These are phyloP conservation scores for Diadumene lineata DNA, from an alignment of 92 coral and sea anemone genomes.

Conservation along the genomic window DNA sequence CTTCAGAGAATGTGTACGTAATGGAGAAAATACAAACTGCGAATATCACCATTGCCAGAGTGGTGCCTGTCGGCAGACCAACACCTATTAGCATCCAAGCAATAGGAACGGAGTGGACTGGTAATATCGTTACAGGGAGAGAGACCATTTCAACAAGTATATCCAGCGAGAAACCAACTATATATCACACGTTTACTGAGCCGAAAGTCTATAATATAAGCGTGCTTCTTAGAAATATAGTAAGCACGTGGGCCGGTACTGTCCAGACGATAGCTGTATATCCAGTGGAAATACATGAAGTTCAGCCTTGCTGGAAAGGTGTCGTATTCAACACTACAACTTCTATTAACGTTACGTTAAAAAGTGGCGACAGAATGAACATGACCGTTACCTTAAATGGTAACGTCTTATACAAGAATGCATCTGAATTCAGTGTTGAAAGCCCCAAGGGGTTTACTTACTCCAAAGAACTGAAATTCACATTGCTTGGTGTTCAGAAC, in stretches of 20 bases:
- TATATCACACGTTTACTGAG: neutral
- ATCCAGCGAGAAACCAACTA: neutral
- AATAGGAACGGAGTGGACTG: neutral
- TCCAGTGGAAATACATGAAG: neutral
- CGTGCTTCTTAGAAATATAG: neutral
- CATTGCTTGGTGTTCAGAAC: conserved; percentile 19
- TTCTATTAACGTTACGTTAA: neutral
- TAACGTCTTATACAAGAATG: neutral
- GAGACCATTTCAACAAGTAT: neutral
- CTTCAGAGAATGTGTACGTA: neutral
- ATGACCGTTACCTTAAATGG: neutral
- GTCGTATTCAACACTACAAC: neutral
- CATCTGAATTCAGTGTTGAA: conserved; percentile 1
- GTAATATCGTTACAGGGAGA: neutral
- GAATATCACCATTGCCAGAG: conserved; percentile 4
- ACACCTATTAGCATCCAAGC: neutral
- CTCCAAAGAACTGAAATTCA: conserved; percentile 16
- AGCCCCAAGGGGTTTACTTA: neutral
- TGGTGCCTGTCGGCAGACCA: neutral
- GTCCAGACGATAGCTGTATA: neutral
- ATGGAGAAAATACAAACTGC: conserved; percentile 10
- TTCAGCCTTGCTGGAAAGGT: neutral
- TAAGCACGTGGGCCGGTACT: neutral
- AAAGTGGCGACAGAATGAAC: neutral
- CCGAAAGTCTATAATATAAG: neutral